Percentiles rank a stretch among this genome's conserved stretches.
Conservation (phyloP, 2,797 vertebrate species). For the Scleropages formosus region DNA sequence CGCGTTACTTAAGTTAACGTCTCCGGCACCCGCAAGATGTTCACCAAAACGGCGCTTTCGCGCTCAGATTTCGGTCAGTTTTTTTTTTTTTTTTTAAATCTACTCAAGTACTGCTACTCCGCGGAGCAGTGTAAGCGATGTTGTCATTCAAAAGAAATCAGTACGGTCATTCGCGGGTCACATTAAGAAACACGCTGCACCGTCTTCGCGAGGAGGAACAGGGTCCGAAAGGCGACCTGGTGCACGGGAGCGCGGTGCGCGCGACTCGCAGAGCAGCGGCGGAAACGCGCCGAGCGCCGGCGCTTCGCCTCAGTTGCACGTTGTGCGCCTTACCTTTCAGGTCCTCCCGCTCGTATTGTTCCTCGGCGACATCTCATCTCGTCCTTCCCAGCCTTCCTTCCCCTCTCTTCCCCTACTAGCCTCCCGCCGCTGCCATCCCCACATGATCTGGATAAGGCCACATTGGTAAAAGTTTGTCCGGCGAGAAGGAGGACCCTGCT, state of each 20-base stretch:
- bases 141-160: not conserved
- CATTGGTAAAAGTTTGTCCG: constrained; percentile 42
- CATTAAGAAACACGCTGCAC: constrained; percentile 22
- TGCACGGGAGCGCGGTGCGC: too few species aligned
- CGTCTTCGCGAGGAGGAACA: too few species aligned
- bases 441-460: constrained; percentile 42
- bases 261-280: too few species aligned
- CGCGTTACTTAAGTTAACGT: too few species aligned
- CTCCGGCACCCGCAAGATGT: constrained; percentile 21
- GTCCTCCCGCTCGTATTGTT: constrained; percentile 37
- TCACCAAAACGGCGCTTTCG: not conserved
- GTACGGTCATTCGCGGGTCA: not conserved
- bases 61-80: too few species aligned
- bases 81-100: too few species aligned
- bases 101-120: not conserved
- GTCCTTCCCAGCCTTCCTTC: constrained; percentile 17
- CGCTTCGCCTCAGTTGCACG: too few species aligned
- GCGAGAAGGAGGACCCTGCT: constrained; percentile 34
- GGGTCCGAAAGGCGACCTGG: too few species aligned
- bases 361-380: constrained; percentile 33
- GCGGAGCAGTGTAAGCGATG: not conserved
- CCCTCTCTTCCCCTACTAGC: constrained; percentile 18
- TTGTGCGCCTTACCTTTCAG: constrained; percentile 54
- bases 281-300: too few species aligned
- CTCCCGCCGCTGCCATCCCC: not conserved